Conservation (phyloP, 2,113 vertebrate genomes). For the Daubentonia madagascariensis region DNA sequence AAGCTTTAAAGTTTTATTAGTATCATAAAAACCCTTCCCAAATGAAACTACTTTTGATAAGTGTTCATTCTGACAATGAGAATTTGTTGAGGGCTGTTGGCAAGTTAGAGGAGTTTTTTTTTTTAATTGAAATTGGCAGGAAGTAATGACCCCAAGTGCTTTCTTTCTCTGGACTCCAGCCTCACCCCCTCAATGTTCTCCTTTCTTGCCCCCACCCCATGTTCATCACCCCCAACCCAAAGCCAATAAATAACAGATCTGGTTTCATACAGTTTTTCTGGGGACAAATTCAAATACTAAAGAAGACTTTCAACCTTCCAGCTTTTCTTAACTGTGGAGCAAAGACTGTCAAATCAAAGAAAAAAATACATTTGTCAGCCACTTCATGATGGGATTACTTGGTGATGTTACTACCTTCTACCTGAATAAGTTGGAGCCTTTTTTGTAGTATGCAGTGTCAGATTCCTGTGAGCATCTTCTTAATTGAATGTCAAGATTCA, state of each 20-base stretch:
- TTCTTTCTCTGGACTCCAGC: constrained; percentile 9
- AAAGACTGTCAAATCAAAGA: constrained; percentile 5
- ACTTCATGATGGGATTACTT: constrained; percentile 42
- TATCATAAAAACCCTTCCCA: constrained; percentile 83
- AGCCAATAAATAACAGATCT: constrained; percentile 50
- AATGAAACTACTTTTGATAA: constrained; percentile 84
- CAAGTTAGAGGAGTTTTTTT: constrained; percentile 75
- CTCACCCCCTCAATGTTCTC: background rate
- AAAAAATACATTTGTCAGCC: background rate
- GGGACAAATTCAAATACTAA: constrained; percentile 57
- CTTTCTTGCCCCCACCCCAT: background rate
- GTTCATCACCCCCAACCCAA: background rate
- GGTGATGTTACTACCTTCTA: background rate
- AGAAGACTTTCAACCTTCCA: constrained; percentile 30
- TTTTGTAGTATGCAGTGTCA: background rate
- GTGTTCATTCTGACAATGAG: constrained; percentile 79
- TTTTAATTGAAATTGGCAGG: constrained; percentile 75
- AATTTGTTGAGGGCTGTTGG: constrained; percentile 84
- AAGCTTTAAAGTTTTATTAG: constrained; percentile 86
- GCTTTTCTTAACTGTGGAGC: constrained; percentile 39
- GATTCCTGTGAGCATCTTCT: constrained; percentile 33
- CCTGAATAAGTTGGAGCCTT: constrained; percentile 26
- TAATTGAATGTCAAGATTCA: constrained; percentile 59
- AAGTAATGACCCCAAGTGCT: constrained; percentile 58
- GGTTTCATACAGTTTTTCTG: constrained; percentile 32